Conservation (phyloP, 2,113 vertebrate genomes). For the Panthera tigris region DNA sequence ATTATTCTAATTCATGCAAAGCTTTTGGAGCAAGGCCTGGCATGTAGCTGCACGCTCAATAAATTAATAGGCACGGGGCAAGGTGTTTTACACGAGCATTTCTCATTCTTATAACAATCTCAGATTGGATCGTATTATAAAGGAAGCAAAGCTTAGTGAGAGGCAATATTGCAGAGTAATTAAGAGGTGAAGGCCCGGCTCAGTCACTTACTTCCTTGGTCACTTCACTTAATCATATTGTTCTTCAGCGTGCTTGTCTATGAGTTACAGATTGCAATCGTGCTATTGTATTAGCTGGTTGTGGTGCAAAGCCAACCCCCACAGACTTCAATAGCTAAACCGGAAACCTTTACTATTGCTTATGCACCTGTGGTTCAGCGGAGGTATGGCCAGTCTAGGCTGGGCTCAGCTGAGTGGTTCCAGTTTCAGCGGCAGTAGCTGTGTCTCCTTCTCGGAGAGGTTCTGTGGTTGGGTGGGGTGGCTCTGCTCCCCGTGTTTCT, state of each 20-base stretch:
- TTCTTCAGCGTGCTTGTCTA: neutral
- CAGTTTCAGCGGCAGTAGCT: neutral
- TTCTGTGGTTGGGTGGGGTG: neutral
- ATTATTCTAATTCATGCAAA: neutral
- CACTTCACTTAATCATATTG: neutral
- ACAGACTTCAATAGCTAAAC: neutral
- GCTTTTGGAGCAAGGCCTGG: neutral
- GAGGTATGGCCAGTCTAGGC: neutral
- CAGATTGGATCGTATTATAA: neutral
- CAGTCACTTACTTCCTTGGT: neutral
- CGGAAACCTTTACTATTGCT: neutral
- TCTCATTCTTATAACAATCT: neutral
- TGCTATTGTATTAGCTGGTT: neutral
- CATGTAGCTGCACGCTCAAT: neutral
- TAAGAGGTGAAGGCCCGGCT: neutral
- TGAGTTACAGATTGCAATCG: neutral
- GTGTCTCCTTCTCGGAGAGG: neutral
- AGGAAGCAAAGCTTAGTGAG: neutral
- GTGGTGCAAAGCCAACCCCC: neutral
- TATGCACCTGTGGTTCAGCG: rapidly evolving
- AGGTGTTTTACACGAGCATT: neutral
- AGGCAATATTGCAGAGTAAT: neutral
- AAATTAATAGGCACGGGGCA: neutral
- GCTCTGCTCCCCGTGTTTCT: neutral
- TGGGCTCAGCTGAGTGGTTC: neutral